phyloP scores from a whole-genome alignment of 64 coral and sea anemone species.

The Montipora efflorescens region DNA sequence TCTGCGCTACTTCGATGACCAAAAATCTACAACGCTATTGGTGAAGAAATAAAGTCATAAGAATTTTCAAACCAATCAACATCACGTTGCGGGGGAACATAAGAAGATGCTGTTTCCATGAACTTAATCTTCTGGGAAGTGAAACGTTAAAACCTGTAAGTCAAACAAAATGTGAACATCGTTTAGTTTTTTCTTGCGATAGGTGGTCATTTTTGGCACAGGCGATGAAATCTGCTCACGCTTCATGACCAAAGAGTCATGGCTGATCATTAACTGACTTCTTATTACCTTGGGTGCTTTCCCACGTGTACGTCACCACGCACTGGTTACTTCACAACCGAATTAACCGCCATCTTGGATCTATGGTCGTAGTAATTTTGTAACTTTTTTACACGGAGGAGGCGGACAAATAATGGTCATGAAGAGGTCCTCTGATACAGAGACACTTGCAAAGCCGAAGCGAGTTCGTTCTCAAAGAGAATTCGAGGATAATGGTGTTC shows the following conservation, averaged over 20 bases:
- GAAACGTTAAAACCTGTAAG: background rate
- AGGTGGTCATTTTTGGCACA: no score
- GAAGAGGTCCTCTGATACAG: slow-evolving; percentile 99
- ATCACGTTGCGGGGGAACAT: no score
- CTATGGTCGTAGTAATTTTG: slow-evolving; percentile 49
- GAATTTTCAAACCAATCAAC: slow-evolving; percentile 26
- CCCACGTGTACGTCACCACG: slow-evolving; percentile 91
- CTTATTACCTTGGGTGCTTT: slow-evolving; percentile 42
- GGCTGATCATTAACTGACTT: slow-evolving; percentile 31
- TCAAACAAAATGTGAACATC: no score
- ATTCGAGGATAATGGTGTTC: slow-evolving; percentile 91
- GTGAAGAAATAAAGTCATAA: background rate
- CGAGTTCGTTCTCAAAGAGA: slow-evolving; percentile 91
- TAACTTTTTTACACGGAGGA: slow-evolving; percentile 78
- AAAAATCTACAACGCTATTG: slow-evolving; percentile 35
- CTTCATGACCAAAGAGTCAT: no score
- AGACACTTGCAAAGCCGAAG: slow-evolving; percentile 91
- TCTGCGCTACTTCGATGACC: background rate
- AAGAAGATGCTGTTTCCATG: background rate
- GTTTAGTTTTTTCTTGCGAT: no score
- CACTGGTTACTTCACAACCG: slow-evolving; percentile 58
- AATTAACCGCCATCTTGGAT: slow-evolving; percentile 88
- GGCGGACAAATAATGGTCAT: slow-evolving; percentile 99
- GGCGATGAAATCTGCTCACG: no score
- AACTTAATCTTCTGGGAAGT: background rate